phyloP scores from a whole-genome alignment of 2,888 invertebrate genomes.

The Sisyra terminalis region DNA sequence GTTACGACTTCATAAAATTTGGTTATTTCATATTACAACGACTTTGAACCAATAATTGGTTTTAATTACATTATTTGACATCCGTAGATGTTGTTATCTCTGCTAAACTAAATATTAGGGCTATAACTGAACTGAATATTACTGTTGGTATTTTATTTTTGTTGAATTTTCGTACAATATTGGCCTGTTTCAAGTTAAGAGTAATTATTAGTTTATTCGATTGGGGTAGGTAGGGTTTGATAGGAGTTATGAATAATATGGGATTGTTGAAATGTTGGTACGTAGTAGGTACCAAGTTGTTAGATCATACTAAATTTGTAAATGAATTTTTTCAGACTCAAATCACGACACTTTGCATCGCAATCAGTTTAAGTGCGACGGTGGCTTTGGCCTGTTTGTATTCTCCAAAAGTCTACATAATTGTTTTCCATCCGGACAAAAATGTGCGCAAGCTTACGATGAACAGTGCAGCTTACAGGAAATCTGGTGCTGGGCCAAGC shows the following conservation, averaged over 20 bases:
- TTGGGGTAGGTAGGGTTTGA: conserved; percentile 2
- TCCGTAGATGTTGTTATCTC: too few species aligned
- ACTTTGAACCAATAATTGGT: too few species aligned
- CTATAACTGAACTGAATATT: too few species aligned
- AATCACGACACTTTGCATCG: conserved; percentile 50
- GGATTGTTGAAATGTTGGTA: not conserved
- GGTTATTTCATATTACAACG: too few species aligned
- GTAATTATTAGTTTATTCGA: too few species aligned
- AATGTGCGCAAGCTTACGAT: conserved; percentile 41
- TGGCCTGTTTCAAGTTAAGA: too few species aligned
- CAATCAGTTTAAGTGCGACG: conserved; percentile 49
- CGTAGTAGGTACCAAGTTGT: too few species aligned
- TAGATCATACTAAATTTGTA: not conserved
- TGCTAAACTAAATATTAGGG: too few species aligned
- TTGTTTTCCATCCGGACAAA: conserved; percentile 55
- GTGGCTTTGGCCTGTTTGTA: conserved; percentile 52
- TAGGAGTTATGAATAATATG: not conserved
- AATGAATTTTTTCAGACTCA: conserved; percentile 34
- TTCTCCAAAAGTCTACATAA: conserved; percentile 55
- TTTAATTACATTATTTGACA: too few species aligned
- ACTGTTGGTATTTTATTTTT: too few species aligned
- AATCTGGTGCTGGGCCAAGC: conserved; percentile 19
- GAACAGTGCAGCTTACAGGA: conserved; percentile 23
- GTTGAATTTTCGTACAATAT: too few species aligned
- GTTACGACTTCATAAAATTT: too few species aligned